These are phyloP conservation scores for Leguminivora glycinivorella DNA, from an alignment of 1,140 invertebrate genomes.

Conservation along the genomic window DNA sequence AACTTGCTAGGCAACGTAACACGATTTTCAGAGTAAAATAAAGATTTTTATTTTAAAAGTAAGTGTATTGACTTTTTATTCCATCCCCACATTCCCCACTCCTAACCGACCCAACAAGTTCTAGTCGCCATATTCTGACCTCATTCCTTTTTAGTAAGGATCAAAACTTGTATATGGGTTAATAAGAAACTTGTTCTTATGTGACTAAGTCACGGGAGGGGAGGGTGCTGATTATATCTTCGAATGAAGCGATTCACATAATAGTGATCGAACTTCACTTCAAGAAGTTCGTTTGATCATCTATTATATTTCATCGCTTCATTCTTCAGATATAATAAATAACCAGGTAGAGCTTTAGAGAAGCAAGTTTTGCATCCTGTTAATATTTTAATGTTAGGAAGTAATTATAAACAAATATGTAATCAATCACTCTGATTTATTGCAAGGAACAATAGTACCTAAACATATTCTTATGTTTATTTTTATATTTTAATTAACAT, in stretches of 20 bases:
- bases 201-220: not conserved
- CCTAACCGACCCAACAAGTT: too few relatives aligned
- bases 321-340: too few relatives aligned
- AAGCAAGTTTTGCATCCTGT: not conserved
- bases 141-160: constrained; percentile 2
- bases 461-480: not conserved
- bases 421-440: not conserved
- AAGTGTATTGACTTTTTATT: too few relatives aligned
- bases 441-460: not conserved
- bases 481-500: not conserved
- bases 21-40: too few relatives aligned
- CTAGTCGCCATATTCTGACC: not conserved
- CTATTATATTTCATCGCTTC: too few relatives aligned
- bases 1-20: too few relatives aligned
- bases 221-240: not conserved
- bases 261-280: too few relatives aligned
- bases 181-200: not conserved
- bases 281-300: too few relatives aligned
- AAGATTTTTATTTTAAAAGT: too few relatives aligned
- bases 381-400: not conserved
- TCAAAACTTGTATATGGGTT: not conserved
- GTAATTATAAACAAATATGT: not conserved
- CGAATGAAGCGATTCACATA: too few relatives aligned
- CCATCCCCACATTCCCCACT: too few relatives aligned
- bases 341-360: not conserved